A percentile compares a stretch with the other conserved stretches of the same genome.
Conservation (phyloP, 2,797 vertebrate genomes). For the Enteromius mattozi region DNA sequence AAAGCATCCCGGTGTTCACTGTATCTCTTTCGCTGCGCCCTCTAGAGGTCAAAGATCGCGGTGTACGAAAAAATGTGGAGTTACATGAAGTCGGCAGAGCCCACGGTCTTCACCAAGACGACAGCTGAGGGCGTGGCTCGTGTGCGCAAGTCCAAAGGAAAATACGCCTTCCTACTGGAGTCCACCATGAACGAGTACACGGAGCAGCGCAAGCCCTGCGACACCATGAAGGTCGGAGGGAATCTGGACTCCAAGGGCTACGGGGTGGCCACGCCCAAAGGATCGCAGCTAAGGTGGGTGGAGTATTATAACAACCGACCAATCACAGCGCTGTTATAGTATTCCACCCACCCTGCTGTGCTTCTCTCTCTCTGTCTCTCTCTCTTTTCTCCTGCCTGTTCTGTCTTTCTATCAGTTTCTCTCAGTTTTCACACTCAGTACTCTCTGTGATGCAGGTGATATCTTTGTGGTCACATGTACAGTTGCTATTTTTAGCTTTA, state of each 20-base stretch:
- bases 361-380: constrained; percentile 76
- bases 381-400: constrained; percentile 28
- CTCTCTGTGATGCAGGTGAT: constrained; percentile 56
- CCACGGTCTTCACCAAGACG: constrained; percentile 96
- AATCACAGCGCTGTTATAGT: constrained; percentile 95
- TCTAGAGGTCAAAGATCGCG: constrained; percentile 98
- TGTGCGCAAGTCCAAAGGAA: constrained; percentile 98
- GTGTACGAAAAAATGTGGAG: constrained; percentile 99
- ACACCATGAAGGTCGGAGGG: constrained; percentile 99
- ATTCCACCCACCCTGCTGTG: constrained; percentile 99
- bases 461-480: constrained; percentile 1
- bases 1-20: background rate
- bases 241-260: constrained; percentile 99
- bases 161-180: constrained; percentile 99
- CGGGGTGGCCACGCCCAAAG: constrained; percentile 97
- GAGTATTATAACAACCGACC: constrained; percentile 96
- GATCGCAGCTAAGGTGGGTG: constrained; percentile 99
- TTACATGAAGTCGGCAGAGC: constrained; percentile 98
- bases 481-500: background rate
- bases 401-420: constrained; percentile 50
- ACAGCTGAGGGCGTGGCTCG: constrained; percentile 96
- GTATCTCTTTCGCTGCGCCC: constrained; percentile 36
- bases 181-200: constrained; percentile 99
- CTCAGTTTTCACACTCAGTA: constrained; percentile 58
- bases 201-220: constrained; percentile 97